These are phyloP conservation scores for Leptinotarsa undecemlineata DNA, from an alignment of 1,140 invertebrate species.

Conservation along the genomic window DNA sequence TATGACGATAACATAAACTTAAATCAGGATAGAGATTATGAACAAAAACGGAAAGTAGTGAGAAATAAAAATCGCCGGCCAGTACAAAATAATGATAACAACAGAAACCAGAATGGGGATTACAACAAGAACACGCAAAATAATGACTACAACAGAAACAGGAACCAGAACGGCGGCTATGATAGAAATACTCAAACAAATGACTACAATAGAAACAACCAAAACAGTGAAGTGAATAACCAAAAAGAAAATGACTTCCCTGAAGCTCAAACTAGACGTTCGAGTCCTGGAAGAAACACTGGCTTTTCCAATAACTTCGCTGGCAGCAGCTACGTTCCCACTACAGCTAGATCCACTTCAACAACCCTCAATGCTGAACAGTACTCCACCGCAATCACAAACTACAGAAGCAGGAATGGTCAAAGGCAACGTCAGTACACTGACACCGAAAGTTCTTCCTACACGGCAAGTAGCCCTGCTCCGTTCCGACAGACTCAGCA, in stretches of 20 bases:
- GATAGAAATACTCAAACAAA: conserved; percentile 31
- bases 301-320: conserved; percentile 57
- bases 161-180: conserved; percentile 46
- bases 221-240: conserved; percentile 34
- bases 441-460: conserved; percentile 43
- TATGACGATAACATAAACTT: conserved; percentile 56
- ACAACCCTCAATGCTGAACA: conserved; percentile 42
- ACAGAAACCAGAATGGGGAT: conserved; percentile 34
- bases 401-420: conserved; percentile 45
- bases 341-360: conserved; percentile 56
- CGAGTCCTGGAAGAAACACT: conserved; percentile 48
- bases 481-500: conserved; percentile 50
- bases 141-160: conserved; percentile 48
- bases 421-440: conserved; percentile 45
- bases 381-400: conserved; percentile 41
- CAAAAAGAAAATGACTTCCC: conserved; percentile 36
- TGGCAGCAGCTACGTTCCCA: conserved; percentile 58
- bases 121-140: conserved; percentile 27
- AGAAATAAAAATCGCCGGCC: conserved; percentile 53
- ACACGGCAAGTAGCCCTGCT: conserved; percentile 48
- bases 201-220: conserved; percentile 38
- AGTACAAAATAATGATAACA: conserved; percentile 44
- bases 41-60: conserved; percentile 38
- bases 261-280: conserved; percentile 50
- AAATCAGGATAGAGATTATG: conserved; percentile 45